Conservation (phyloP, 2,113 vertebrate genomes). For the Okapia johnstoni region DNA sequence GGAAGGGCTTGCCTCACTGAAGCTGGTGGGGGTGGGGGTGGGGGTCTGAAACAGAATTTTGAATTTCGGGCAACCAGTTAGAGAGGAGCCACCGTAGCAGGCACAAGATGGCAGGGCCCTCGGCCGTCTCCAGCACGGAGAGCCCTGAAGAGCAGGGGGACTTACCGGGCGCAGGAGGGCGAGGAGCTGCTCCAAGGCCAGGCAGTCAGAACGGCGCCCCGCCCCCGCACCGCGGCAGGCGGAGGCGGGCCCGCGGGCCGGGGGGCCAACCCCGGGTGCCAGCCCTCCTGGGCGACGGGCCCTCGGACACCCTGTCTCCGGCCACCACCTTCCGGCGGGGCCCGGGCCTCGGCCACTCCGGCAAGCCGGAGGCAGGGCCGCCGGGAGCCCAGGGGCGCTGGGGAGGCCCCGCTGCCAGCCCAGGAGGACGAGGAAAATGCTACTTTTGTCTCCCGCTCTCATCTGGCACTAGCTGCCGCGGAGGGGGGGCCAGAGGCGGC, state of each 20-base stretch:
- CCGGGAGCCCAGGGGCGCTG: conserved; percentile 38
- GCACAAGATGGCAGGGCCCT: conserved; percentile 63
- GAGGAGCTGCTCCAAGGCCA: background rate
- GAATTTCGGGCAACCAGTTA: conserved; percentile 60
- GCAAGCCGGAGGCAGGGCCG: conserved; percentile 22
- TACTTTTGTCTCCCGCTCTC: conserved; percentile 51
- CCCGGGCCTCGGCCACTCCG: background rate
- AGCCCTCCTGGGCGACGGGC: background rate
- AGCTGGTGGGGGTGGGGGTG: background rate
- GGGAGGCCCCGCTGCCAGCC: background rate
- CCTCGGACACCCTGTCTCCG: background rate
- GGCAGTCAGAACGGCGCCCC: background rate
- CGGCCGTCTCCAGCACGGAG: background rate
- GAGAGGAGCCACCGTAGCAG: background rate
- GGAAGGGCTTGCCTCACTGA: background rate
- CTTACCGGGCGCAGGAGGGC: conserved; percentile 39
- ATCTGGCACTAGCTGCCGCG: conserved; percentile 27
- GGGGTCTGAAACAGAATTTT: conserved; percentile 43
- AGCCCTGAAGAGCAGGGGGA: background rate
- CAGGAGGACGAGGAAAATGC: conserved; percentile 46
- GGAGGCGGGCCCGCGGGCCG: background rate
- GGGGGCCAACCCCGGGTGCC: background rate
- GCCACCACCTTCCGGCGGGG: accelerated
- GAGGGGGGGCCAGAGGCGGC: conserved; percentile 43
- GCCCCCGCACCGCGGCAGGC: background rate